Evolutionary conservation across 2,113 vertebrate species (phyloP).

Genomic region (Nettapus auritus): DNA sequence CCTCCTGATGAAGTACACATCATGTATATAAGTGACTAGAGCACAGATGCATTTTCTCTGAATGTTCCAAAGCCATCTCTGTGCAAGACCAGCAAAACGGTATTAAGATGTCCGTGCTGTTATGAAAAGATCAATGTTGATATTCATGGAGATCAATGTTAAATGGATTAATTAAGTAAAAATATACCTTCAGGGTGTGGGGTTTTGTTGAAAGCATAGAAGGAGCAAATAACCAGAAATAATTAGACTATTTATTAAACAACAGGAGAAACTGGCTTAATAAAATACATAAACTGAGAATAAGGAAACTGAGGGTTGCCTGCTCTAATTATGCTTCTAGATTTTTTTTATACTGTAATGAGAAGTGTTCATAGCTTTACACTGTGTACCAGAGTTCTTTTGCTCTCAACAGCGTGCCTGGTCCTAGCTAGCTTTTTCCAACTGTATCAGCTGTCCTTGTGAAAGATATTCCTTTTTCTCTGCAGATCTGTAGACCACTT

Average conservation of each 20-base stretch:
- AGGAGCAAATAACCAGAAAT: not conserved
- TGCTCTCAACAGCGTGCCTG: not conserved
- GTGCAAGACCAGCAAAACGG: not conserved
- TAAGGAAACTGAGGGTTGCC: not conserved
- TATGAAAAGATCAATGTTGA: not conserved
- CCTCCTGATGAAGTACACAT: not conserved
- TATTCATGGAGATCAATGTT: not conserved
- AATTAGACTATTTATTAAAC: not conserved
- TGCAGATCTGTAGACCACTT: not conserved
- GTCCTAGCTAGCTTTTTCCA: not conserved
- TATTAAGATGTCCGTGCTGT: not conserved
- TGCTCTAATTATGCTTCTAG: not conserved
- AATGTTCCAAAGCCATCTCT: not conserved
- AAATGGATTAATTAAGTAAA: not conserved
- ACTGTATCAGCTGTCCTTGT: not conserved
- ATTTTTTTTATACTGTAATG: not conserved
- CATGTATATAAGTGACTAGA: not conserved
- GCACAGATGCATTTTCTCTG: not conserved
- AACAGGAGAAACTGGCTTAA: not conserved
- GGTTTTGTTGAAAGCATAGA: not conserved
- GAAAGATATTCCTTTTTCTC: not conserved
- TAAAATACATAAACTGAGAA: not conserved
- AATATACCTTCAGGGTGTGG: not conserved
- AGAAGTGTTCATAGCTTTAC: not conserved
- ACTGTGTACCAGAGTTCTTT: not conserved